These are phyloP conservation scores for Eudasyphora cyanicolor DNA, from an alignment of 2,888 invertebrate species.

Conservation along the genomic window DNA sequence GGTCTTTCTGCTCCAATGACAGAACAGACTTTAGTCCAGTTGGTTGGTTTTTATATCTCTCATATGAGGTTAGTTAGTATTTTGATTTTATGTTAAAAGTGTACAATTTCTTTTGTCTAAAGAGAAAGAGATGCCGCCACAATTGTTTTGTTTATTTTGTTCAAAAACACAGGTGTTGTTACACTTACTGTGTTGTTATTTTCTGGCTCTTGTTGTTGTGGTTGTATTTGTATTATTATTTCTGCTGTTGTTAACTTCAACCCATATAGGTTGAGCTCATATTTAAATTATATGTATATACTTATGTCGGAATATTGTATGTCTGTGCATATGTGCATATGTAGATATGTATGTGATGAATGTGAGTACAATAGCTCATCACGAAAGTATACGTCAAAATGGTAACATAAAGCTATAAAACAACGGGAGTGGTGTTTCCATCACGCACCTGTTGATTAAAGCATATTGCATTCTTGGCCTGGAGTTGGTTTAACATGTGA, in stretches of 20 bases:
- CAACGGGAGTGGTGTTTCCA: too few species aligned
- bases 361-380: neutral
- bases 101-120: constrained; percentile 38
- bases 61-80: neutral
- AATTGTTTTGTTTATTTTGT: constrained; percentile 54
- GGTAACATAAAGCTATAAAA: too few species aligned
- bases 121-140: constrained; percentile 10
- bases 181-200: too few species aligned
- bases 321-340: too few species aligned
- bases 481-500: too few species aligned
- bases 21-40: constrained; percentile 3
- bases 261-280: constrained; percentile 54
- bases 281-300: constrained; percentile 51
- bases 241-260: constrained; percentile 21
- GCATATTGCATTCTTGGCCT: too few species aligned
- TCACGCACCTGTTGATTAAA: too few species aligned
- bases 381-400: constrained; percentile 9
- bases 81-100: constrained; percentile 32
- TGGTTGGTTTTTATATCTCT: too few species aligned
- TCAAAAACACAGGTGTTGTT: constrained; percentile 58
- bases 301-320: too few species aligned
- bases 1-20: constrained; percentile 8
- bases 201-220: constrained; percentile 3
- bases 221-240: constrained; percentile 15
- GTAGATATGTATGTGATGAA: too few species aligned